Evolutionary conservation across 2,888 invertebrate genomes (phyloP).

Genomic region (Pherbina coryleti): DNA sequence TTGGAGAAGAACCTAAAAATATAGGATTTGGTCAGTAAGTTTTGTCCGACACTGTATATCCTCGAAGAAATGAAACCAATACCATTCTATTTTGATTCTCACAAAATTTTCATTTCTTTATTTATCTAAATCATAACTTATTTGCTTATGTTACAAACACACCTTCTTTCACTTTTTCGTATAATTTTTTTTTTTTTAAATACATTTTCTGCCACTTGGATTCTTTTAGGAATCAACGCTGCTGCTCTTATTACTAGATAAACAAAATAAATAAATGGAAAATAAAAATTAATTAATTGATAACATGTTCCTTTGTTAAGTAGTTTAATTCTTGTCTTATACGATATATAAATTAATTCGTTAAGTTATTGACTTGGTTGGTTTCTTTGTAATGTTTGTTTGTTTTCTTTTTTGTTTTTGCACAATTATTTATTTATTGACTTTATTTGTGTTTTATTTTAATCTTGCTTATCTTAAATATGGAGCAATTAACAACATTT

Average conservation of each 20-base stretch:
- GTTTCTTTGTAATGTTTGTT: constrained; percentile 1
- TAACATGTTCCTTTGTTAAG: constrained; percentile 12
- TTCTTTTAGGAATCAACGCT: not conserved
- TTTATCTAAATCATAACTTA: constrained; percentile 13
- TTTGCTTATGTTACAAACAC: constrained; percentile 3
- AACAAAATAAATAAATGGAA: not conserved
- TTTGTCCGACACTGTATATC: too few species aligned
- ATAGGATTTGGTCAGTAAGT: too few species aligned
- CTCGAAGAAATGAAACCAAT: not conserved
- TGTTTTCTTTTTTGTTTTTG: constrained; percentile 24
- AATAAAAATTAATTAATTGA: constrained; percentile 29
- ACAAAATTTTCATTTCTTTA: constrained; percentile 19
- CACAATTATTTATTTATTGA: constrained; percentile 6
- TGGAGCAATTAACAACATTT: constrained; percentile 32
- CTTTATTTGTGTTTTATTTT: not conserved
- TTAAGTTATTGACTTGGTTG: not conserved
- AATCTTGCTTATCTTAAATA: constrained; percentile 10
- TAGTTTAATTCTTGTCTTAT: not conserved
- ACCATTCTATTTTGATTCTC: not conserved
- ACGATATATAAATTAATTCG: not conserved
- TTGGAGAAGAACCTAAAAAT: too few species aligned
- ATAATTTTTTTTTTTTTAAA: not conserved
- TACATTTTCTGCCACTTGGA: not conserved
- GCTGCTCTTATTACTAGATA: not conserved
- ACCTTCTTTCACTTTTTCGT: not conserved